Base-by-base conservation (phyloP, 2,888 invertebrate genomes). In the Craniophora ligustri region DNA sequence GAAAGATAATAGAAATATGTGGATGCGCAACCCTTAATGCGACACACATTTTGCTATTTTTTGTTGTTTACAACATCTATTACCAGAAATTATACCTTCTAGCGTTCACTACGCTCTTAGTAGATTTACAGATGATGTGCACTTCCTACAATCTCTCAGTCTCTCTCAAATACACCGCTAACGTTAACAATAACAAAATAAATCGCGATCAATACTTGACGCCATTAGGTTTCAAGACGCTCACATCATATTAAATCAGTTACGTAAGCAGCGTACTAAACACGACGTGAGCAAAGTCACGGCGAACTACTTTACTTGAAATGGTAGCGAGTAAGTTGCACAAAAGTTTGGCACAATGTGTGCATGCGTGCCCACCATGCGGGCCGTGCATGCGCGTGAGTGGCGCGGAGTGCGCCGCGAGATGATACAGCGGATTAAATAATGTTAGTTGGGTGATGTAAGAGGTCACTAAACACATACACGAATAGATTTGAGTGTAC, bases 201-300 rank as follows among this genome's bases (percentile, higher is more conserved):
- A 38, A 34, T 31, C 2, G 10, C 19, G 10, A 39, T 13, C 11
- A 23, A 15, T 6, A 26, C 26, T 10, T 13, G n/a, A n/a, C n/a
- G 3, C 1, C 3, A 31, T 32, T n/a, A 19, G 15, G 10, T 26
- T 13, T 10, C 11, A 5, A 40, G 34, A 26, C 16, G 39, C 11
- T 63, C 32, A 35, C 10, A 38, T 32, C 30, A 8, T 35, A 13
- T 18, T 30, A 49, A 46, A 18, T 31, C 34, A 41, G 19, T 67
- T 63, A 53, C 36, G 39, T 56, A 58, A 72, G 10, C 35, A 32
- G 48, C 47, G 13, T 46, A 54, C 36, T 40, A 26, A 16, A 30
- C 3, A 28, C 32, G 39, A 26, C 59, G 55, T 56, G 53, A 53
- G 45, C 68, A 72, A 72, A 69, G 72, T 69, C 68, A 69, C 54